Percentiles rank a stretch among this genome's conserved stretches.
Evolutionary conservation across 1,140 invertebrate genomes (phyloP).

Genomic region (Temnothorax curvispinosus): DNA sequence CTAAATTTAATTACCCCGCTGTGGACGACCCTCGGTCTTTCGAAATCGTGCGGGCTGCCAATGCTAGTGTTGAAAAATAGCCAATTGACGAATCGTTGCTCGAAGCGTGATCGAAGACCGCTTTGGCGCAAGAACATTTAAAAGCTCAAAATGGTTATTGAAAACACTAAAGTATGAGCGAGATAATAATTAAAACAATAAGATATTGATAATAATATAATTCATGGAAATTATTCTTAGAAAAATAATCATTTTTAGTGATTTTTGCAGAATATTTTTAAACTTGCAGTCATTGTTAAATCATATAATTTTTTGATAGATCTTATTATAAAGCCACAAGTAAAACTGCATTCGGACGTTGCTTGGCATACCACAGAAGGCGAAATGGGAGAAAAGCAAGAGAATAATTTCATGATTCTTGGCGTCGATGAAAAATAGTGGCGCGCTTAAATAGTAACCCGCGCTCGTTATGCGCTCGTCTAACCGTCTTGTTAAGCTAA

Average conservation of each 20-base stretch:
- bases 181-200: neutral
- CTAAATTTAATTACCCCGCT: conserved; percentile 84
- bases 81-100: conserved; percentile 75
- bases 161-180: neutral
- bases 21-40: conserved; percentile 77
- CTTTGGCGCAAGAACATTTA: conserved; percentile 52
- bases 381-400: neutral
- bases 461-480: conserved; percentile 73
- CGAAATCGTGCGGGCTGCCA: conserved; percentile 84
- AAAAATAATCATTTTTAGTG: neutral
- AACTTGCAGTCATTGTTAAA: neutral
- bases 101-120: conserved; percentile 25
- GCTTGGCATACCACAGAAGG: neutral
- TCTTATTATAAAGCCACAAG: neutral
- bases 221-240: neutral
- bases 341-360: neutral
- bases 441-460: conserved; percentile 68
- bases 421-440: conserved; percentile 67
- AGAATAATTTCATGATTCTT: neutral
- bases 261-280: neutral
- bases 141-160: neutral
- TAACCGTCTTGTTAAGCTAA: conserved; percentile 76
- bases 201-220: neutral
- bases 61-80: conserved; percentile 84
- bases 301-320: neutral